phyloP scores from a whole-genome alignment of 53 echinoderm and acorn worm genomes.

The Patiria pectinifera region DNA sequence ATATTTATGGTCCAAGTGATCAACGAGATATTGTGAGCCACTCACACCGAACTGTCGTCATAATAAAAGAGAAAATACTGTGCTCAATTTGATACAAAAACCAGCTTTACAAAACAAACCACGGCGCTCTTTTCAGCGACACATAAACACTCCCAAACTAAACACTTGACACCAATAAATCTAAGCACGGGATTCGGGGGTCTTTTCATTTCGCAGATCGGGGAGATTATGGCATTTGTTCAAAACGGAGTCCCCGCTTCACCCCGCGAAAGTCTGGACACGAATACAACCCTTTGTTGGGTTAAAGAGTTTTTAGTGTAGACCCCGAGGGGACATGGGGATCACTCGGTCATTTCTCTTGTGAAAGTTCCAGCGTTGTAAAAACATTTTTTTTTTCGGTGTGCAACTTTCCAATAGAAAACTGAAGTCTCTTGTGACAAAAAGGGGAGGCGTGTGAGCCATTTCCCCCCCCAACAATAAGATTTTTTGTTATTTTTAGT shows the following conservation, averaged over 20 bases:
- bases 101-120: neutral
- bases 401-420: neutral
- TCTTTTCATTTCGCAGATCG: neutral
- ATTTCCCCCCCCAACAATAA: neutral
- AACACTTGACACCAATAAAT: conserved; percentile 38
- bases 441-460: neutral
- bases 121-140: neutral
- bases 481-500: neutral
- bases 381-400: neutral
- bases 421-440: neutral
- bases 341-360: no score
- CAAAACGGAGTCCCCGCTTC: neutral
- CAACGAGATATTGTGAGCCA: neutral
- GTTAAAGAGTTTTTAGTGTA: neutral
- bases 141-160: conserved; percentile 12
- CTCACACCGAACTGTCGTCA: neutral
- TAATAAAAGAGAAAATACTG: neutral
- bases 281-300: neutral
- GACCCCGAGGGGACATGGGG: neutral
- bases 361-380: conserved; percentile 5
- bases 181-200: neutral
- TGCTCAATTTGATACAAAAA: neutral
- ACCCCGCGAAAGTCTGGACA: neutral
- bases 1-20: neutral
- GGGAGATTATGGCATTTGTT: conserved; percentile 6